Evolutionary conservation across 1,140 invertebrate species (phyloP).

Genomic region (Polypedilum pembai): DNA sequence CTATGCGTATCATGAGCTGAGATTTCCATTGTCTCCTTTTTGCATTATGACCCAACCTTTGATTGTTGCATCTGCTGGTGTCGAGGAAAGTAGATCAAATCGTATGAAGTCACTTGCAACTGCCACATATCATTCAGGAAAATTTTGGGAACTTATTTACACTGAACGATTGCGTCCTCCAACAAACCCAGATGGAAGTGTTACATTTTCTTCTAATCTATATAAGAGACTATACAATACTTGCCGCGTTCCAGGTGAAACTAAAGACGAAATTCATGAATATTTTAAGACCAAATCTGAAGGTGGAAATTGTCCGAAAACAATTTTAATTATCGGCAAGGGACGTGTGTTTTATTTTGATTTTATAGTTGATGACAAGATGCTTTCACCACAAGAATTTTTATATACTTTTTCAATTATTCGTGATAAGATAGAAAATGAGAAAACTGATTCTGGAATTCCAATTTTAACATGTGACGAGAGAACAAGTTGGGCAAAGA

Average conservation of each 20-base stretch:
- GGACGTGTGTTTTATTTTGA: slow-evolving; percentile 47
- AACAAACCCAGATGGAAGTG: slow-evolving; percentile 48
- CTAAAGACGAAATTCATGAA: slow-evolving; percentile 47
- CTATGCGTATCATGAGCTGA: slow-evolving; percentile 58
- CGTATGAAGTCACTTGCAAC: slow-evolving; percentile 38
- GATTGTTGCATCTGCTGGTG: slow-evolving; percentile 35
- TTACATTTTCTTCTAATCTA: slow-evolving; percentile 45
- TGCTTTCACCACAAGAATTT: slow-evolving; percentile 41
- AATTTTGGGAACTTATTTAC: slow-evolving; percentile 41
- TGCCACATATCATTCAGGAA: slow-evolving; percentile 37
- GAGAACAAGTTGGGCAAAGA: slow-evolving; percentile 53
- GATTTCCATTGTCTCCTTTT: slow-evolving; percentile 54
- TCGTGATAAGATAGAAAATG: slow-evolving; percentile 40
- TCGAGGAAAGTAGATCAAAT: slow-evolving; percentile 37
- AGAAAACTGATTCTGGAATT: slow-evolving; percentile 48
- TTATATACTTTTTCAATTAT: slow-evolving; percentile 52
- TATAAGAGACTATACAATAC: slow-evolving; percentile 62
- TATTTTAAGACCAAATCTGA: slow-evolving; percentile 41
- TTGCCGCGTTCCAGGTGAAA: slow-evolving; percentile 56
- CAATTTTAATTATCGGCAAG: slow-evolving; percentile 48
- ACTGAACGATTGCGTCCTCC: slow-evolving; percentile 52
- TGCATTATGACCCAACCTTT: slow-evolving; percentile 41
- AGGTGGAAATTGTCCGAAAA: slow-evolving; percentile 36
- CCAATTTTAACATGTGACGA: slow-evolving; percentile 58
- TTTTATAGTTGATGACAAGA: slow-evolving; percentile 38